Percentiles rank a stretch among this genome's conserved stretches.
Evolutionary conservation across 2,113 vertebrate genomes (phyloP).

Genomic region (Heterotilapia buettikoferi): DNA sequence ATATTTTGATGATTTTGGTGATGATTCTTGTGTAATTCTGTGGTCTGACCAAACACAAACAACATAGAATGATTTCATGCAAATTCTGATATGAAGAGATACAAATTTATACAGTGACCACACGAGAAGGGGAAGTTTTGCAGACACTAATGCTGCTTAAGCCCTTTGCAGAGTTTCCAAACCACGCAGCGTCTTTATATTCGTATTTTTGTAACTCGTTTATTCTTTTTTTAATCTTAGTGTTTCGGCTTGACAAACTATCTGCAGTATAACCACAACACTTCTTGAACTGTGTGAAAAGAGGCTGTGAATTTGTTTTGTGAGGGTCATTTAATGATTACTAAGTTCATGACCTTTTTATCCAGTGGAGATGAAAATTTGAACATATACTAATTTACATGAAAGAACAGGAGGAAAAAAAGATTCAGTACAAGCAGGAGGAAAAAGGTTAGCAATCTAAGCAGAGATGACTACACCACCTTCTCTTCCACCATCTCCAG

Average conservation of each 20-base stretch:
- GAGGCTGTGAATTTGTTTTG: background rate
- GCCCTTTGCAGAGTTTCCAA: background rate
- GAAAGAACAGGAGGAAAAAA: fast-evolving
- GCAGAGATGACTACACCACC: background rate
- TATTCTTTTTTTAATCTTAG: background rate
- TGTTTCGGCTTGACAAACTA: fast-evolving
- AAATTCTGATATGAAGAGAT: background rate
- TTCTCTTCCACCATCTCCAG: background rate
- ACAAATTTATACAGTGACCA: background rate
- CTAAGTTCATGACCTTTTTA: background rate
- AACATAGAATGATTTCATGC: background rate
- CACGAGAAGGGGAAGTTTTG: fast-evolving
- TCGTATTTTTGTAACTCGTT: fast-evolving
- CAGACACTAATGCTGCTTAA: background rate
- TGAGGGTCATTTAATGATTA: background rate
- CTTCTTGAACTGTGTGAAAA: background rate
- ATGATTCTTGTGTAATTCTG: background rate
- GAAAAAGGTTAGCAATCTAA: background rate
- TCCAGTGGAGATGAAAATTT: fast-evolving
- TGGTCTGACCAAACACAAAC: background rate
- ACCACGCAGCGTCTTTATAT: background rate
- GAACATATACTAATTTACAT: background rate
- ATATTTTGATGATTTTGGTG: fast-evolving
- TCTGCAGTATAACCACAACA: background rate
- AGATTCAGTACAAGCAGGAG: background rate